These are phyloP conservation scores for Apamea crenata DNA, from an alignment of 2,888 invertebrate genomes.

Conservation along the genomic window DNA sequence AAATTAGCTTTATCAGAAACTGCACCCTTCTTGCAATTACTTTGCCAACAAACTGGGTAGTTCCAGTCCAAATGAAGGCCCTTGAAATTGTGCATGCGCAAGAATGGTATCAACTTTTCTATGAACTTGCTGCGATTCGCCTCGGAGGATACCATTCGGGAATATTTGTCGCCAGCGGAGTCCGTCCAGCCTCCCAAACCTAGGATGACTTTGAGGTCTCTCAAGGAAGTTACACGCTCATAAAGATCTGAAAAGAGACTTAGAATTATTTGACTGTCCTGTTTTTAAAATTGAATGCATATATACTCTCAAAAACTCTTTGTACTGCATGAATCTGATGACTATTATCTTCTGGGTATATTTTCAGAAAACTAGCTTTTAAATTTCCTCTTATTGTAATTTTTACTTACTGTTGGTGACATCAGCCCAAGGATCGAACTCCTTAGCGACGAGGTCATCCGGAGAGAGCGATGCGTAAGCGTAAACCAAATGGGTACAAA, in stretches of 20 bases:
- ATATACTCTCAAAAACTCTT: neutral
- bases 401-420: conserved; percentile 93
- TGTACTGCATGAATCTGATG: neutral
- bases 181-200: conserved; percentile 99
- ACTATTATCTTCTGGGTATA: neutral
- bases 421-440: conserved; percentile 97
- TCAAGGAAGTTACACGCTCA: conserved; percentile 93
- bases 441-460: conserved; percentile 93
- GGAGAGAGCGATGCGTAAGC: conserved; percentile 97
- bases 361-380: neutral
- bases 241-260: conserved; percentile 92
- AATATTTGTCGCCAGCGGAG: conserved; percentile 96
- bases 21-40: conserved; percentile 95
- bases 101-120: conserved; percentile 92
- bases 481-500: conserved; percentile 97
- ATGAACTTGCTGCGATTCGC: conserved; percentile 93
- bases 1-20: conserved; percentile 94
- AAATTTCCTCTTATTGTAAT: neutral
- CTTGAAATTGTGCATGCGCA: conserved; percentile 94
- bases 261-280: neutral
- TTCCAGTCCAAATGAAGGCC: conserved; percentile 98
- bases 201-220: conserved; percentile 92
- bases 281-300: too few species aligned
- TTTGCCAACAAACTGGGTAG: conserved; percentile 98
- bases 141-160: conserved; percentile 93